Evolutionary conservation across 2,113 vertebrate genomes (phyloP), one percentile per base, ranked within the genome.

Genomic region (Excalfactoria chinensis): DNA sequence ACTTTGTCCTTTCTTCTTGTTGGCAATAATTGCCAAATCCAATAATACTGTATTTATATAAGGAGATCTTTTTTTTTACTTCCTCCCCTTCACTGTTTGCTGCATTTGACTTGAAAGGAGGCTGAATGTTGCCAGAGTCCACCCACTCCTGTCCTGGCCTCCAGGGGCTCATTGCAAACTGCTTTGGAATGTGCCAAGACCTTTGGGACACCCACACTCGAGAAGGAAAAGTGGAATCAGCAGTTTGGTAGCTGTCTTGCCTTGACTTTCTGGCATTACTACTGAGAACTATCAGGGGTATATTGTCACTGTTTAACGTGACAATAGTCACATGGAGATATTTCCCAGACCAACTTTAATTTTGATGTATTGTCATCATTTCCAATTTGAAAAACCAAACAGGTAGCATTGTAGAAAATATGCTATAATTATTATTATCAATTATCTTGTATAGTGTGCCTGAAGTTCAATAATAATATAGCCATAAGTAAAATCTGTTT

Each of bases 71-170:
- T 67, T 63, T 67, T 40, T 53, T 32, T 34, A 25, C 12, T 44
- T 37, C 1, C 0, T 3, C 23, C 6, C 13, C 17, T 79, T 72
- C 22, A 4, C 13, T 51, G 3, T 21, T 69, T 84, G 46, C 12
- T 71, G 26, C 26, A 51, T 67, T 56, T 71, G 55, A 55, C 30
- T 86, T 5, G 3, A 48, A 93, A 35, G 22, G 13, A 68, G 58
- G 9, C 11, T 69, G 25, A 19, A 7, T n/a, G 18, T 59, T 82
- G 49, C 53, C 64, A 77, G 51, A 77, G 32, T 69, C 76, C 53
- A 87, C 69, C 75, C n/a, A 83, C 69, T 90, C 23, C 30, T 18
- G 34, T 72, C 37, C 40, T 75, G 79, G 35, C 72, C 73, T 86
- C 15, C 43, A 85, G 66, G n/a, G 80, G 48, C 41, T 86, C 43